Conservation (phyloP, 2,113 vertebrate genomes). For the Seriola quinqueradiata region DNA sequence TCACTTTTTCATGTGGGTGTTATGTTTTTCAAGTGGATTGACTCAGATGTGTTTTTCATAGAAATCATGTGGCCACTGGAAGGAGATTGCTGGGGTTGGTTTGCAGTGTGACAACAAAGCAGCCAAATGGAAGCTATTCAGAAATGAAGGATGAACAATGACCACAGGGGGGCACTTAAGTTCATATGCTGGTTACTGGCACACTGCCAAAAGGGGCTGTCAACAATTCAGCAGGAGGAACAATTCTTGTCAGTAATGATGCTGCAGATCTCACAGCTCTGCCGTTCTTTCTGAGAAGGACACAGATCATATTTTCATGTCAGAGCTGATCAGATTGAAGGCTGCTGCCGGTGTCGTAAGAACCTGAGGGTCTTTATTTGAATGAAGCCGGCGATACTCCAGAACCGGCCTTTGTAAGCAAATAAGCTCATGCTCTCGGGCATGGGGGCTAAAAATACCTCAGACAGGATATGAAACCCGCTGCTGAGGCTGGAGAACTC, state of each 20-base stretch:
- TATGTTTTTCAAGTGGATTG: not conserved
- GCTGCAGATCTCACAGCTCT: conserved; percentile 11
- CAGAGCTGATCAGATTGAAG: not conserved
- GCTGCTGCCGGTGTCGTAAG: not conserved
- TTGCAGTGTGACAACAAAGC: not conserved
- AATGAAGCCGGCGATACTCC: not conserved
- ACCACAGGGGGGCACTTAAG: conserved; percentile 72
- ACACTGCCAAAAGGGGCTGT: conserved; percentile 31
- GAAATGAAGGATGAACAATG: conserved; percentile 1
- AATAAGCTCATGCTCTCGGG: conserved; percentile 49
- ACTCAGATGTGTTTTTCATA: not conserved
- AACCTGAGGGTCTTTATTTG: not conserved
- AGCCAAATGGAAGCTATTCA: conserved; percentile 22
- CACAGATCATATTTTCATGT: conserved; percentile 1
- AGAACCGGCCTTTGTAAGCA: conserved; percentile 53
- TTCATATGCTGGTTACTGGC: conserved; percentile 46
- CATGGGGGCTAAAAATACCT: conserved; percentile 74
- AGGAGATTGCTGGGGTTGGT: not conserved
- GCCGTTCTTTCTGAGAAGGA: not conserved
- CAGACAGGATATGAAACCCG: conserved; percentile 76
- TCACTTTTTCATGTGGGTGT: not conserved
- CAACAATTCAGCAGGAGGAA: conserved; percentile 53
- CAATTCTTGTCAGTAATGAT: conserved; percentile 47
- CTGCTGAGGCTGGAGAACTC: conserved; percentile 65
- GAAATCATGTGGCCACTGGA: not conserved